Conservation (phyloP, 2,113 vertebrate genomes). For the Zingel zingel region DNA sequence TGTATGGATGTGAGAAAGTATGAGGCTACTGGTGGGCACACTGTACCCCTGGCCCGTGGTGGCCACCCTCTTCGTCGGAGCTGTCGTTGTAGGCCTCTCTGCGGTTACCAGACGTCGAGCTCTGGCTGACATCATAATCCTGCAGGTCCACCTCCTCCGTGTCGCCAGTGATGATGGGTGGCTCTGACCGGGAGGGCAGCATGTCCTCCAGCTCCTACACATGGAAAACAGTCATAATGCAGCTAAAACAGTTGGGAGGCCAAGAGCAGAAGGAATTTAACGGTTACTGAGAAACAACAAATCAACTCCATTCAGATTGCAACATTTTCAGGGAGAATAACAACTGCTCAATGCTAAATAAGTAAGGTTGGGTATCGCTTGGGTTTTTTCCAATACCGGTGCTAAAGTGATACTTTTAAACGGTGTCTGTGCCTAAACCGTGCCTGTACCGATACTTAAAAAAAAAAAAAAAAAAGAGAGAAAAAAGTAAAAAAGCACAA, state of each 20-base stretch:
- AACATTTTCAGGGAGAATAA: not conserved
- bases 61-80: constrained; percentile 95
- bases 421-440: too few species aligned
- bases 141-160: constrained; percentile 97
- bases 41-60: constrained; percentile 96
- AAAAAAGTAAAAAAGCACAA: too few species aligned
- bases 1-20: not conserved
- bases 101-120: constrained; percentile 91
- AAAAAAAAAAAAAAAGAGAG: too few species aligned
- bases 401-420: too few species aligned
- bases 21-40: constrained; percentile 94
- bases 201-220: constrained; percentile 97
- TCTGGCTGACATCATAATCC: constrained; percentile 92
- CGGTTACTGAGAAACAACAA: not conserved
- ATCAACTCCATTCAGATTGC: not conserved
- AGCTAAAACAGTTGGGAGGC: not conserved
- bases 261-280: too few species aligned
- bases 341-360: not conserved
- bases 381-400: too few species aligned
- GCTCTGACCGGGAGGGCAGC: constrained; percentile 94
- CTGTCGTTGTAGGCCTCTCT: constrained; percentile 98
- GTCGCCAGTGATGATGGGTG: constrained; percentile 90
- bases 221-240: not conserved
- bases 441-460: too few species aligned
- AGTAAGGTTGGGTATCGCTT: too few species aligned